Base-by-base conservation (phyloP, 92 coral and sea anemone species). In the Virgularia gustaviana region DNA sequence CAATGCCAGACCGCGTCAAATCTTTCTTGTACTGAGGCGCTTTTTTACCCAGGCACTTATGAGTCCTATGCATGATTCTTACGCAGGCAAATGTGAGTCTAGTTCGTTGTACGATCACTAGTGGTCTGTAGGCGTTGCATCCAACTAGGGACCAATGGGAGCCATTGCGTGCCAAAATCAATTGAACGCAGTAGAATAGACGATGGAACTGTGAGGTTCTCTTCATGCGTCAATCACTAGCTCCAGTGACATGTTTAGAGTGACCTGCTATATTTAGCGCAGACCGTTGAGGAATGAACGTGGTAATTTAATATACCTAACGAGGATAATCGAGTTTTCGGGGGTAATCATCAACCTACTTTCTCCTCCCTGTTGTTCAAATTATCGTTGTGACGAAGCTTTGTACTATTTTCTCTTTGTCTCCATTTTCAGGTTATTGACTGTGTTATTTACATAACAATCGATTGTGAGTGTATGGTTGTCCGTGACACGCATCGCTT, bases 401-500 rank as follows among this genome's bases (percentile, higher is more conserved):
- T 37, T 27, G 49, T 20, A 51, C 51, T 68, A 61, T 51, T 68
- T 25, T 68, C 47, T 49, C 61, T 60, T 36, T 60, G 39, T 60
- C 33, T 52, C 3, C 16, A 9, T 35, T 61, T 68, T 68, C 16
- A 45, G 34, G 61, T 19, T 68, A 24, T 1, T 36, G 30, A 18
- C 45, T 4, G 18, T 31, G 39, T 49, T 61, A 68, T 68, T 47
- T 68, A 32, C 75, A 68, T 68, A 59, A 49, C 75, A 68, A 68
- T 68, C 75, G 25, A 49, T 37, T 49, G 13, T 0, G 47, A 68
- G 75, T 68, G 16, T 49, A 68, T 49, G 35, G 75, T 54, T 19
- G 75, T 45, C 30, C 75, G 20, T 45, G 75, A 68, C 75, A 68
- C 75, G 75, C 75, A 68, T 68, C 75, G 61, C 60, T 68, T 54